Conservation (phyloP, 2,888 invertebrate genomes). For the Carabus problematicus region DNA sequence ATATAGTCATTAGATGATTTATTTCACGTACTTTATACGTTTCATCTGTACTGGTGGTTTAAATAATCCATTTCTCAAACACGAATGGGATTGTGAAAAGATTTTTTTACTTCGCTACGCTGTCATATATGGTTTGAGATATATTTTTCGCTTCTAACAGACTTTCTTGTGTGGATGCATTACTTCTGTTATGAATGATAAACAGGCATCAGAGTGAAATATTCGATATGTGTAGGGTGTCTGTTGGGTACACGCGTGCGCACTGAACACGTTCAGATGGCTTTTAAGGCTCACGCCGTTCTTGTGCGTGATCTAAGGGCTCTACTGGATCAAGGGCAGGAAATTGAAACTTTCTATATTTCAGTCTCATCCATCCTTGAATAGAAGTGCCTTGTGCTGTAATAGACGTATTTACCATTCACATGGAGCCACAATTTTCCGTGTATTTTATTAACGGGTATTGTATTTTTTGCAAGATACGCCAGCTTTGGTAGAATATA, state of each 20-base stretch:
- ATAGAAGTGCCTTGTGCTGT: slow-evolving; percentile 15
- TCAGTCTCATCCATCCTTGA: slow-evolving; percentile 33
- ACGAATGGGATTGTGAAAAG: too few species aligned
- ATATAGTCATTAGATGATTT: too few species aligned
- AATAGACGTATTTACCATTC: background rate
- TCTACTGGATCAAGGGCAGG: slow-evolving; percentile 36
- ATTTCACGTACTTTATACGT: too few species aligned
- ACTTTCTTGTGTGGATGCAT: slow-evolving; percentile 34
- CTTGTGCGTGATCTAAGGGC: slow-evolving; percentile 14
- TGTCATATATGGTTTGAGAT: background rate
- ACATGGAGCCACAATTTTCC: too few species aligned
- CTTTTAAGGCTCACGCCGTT: slow-evolving; percentile 27
- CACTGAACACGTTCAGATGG: slow-evolving; percentile 11
- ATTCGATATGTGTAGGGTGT: slow-evolving; percentile 28
- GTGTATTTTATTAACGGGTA: too few species aligned
- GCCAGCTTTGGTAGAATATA: too few species aligned
- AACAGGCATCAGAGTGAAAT: slow-evolving; percentile 34
- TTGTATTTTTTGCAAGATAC: too few species aligned
- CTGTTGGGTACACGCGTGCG: background rate
- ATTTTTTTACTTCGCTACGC: background rate
- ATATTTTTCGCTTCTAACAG: background rate
- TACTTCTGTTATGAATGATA: slow-evolving; percentile 42
- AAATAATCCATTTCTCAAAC: too few species aligned
- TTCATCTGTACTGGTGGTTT: too few species aligned
- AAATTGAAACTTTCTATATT: slow-evolving; percentile 41